Conservation (phyloP, 2,113 vertebrate species). For the Bombycilla garrulus region DNA sequence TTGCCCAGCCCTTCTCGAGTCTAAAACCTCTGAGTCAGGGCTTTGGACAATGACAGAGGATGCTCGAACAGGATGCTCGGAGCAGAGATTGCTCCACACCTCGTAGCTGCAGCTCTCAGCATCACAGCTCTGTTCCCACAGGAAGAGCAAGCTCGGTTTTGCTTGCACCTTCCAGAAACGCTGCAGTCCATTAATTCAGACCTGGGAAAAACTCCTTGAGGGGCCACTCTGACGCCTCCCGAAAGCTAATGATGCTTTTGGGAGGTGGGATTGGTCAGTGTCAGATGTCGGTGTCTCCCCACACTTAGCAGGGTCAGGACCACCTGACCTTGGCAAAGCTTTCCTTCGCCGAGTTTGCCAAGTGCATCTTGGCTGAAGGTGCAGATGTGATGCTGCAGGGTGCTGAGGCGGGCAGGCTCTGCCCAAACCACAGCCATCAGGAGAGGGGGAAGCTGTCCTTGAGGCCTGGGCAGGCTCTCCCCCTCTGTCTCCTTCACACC, state of each 20-base stretch:
- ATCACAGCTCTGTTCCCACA: background rate
- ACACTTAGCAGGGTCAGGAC: background rate
- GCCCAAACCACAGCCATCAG: background rate
- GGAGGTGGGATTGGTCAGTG: background rate
- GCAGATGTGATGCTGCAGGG: background rate
- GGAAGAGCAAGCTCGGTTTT: background rate
- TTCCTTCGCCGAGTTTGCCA: background rate
- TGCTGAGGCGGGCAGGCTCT: background rate
- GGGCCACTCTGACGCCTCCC: background rate
- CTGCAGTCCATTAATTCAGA: background rate
- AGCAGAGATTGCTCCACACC: background rate
- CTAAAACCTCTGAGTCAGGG: conserved; percentile 15
- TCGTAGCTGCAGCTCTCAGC: background rate
- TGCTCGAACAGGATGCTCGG: background rate
- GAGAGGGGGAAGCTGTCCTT: background rate
- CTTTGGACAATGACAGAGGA: background rate
- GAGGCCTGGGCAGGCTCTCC: background rate
- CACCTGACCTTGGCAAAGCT: background rate
- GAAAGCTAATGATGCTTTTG: background rate
- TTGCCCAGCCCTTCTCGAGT: background rate
- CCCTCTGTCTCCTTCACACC: background rate
- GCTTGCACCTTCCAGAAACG: background rate
- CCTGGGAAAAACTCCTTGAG: background rate
- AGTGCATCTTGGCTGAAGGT: rapidly evolving
- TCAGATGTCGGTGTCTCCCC: rapidly evolving